phyloP scores from a whole-genome alignment of 2,797 vertebrate species.

The Triplophysa yarkandensis region DNA sequence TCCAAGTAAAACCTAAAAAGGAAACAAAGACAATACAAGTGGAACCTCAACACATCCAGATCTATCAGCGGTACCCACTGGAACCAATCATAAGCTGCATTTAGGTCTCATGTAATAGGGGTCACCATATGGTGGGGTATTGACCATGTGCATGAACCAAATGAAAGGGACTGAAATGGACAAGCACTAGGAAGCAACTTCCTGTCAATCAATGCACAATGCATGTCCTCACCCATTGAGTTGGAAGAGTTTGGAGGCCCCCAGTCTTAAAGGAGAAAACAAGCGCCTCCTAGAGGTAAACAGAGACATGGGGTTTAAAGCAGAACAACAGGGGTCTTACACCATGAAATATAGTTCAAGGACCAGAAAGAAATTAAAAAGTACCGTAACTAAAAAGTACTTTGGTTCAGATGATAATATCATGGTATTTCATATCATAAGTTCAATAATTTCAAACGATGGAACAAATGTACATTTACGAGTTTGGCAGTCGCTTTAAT shows the following conservation, averaged over 20 bases:
- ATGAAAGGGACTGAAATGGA: conserved; percentile 38
- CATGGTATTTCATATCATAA: conserved; percentile 7
- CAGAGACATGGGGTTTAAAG: conserved; percentile 75
- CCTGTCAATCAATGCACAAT: conserved; percentile 66
- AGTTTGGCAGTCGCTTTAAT: too few relatives aligned
- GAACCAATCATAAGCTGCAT: conserved; percentile 3
- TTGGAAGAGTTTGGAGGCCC: conserved; percentile 79
- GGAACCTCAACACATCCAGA: not conserved
- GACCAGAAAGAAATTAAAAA: conserved; percentile 12
- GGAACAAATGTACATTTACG: too few relatives aligned
- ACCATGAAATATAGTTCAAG: not conserved
- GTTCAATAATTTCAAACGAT: not conserved
- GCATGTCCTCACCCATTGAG: conserved; percentile 80
- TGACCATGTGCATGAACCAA: conserved; percentile 20
- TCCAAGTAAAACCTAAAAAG: not conserved
- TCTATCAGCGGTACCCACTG: not conserved
- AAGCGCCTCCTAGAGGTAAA: conserved; percentile 83
- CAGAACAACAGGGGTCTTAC: conserved; percentile 30
- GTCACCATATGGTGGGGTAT: conserved; percentile 6
- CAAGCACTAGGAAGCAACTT: conserved; percentile 34
- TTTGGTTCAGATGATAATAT: not conserved
- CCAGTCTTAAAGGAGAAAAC: conserved; percentile 82
- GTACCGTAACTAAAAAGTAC: conserved; percentile 28
- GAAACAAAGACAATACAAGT: not conserved
- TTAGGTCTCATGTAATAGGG: not conserved